A percentile compares a stretch with the other conserved stretches of the same genome.
These are phyloP conservation scores for Drosophila busckii DNA, from an alignment of 1,140 invertebrate genomes.

Conservation along the genomic window DNA sequence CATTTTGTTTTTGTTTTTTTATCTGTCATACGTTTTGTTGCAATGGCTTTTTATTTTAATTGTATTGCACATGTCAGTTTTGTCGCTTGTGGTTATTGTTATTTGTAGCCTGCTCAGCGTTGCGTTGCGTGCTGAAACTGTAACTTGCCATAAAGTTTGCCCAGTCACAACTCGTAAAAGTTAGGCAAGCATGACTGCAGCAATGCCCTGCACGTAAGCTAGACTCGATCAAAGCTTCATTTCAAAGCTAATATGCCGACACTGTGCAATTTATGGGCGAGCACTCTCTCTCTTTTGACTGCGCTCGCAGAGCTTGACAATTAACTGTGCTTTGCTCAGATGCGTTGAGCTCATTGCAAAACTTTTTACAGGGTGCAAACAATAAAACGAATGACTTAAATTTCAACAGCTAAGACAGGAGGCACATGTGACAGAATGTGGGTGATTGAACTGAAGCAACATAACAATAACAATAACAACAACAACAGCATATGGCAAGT, in stretches of 20 bases:
- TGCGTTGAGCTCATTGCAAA: too few species aligned
- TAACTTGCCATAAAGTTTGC: slow-evolving; percentile 27
- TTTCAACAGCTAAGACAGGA: slow-evolving; percentile 12
- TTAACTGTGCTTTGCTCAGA: too few species aligned
- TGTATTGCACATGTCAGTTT: slow-evolving; percentile 48
- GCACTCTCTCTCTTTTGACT: too few species aligned
- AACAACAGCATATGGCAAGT: background rate
- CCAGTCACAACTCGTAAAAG: slow-evolving; percentile 21
- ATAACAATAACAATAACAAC: slow-evolving; percentile 1
- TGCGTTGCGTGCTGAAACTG: slow-evolving; percentile 60
- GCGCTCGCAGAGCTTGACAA: too few species aligned
- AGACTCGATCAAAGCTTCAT: too few species aligned
- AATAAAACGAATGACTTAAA: background rate
- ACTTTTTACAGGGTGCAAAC: slow-evolving; percentile 1
- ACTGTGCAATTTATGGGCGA: too few species aligned
- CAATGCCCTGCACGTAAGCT: slow-evolving; percentile 9
- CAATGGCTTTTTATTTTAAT: slow-evolving; percentile 17
- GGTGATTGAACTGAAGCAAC: slow-evolving; percentile 23
- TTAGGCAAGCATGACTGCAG: background rate
- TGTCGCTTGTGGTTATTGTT: too few species aligned
- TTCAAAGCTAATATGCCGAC: too few species aligned
- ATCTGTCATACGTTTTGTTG: slow-evolving; percentile 15
- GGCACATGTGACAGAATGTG: slow-evolving; percentile 18
- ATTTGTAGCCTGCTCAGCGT: slow-evolving; percentile 41
- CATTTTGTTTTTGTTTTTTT: slow-evolving; percentile 27